Base-by-base conservation (phyloP, 2,888 invertebrate species). In the Syrista parreyssii region DNA sequence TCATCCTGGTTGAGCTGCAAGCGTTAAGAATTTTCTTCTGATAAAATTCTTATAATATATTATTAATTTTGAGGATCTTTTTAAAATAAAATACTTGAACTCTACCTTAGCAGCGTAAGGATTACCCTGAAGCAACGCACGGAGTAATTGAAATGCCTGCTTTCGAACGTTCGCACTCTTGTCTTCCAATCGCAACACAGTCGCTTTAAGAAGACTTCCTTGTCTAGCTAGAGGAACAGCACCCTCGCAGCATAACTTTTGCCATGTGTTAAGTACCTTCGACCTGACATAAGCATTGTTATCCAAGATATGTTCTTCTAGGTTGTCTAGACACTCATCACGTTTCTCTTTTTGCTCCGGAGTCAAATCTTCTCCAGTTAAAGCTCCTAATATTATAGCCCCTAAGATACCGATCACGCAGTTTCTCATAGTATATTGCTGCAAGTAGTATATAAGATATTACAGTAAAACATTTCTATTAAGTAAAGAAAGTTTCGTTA, bases 91-190 rank as follows among this genome's bases (percentile, higher is more conserved):
- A 73, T 32, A 33, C 92, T 92, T 76, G 30, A 92, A 88, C 85
- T 92, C 93, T 85, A 96, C 93, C 92, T 95, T 95, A 0, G 95
- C 95, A n/a, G 96, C 95, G 91, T 95, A 98, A 6, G 97, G 96
- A 92, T 99, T 98, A 83, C 95, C 94, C 89, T 96, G 95, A 69
- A 99, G 92, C 89, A 98, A 95, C 30, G 95, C 93, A 81, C 95
- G 95, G 6, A 97, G 89, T 68, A 97, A 93, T 87, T 95, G 95
- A 78, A 97, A 94, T 4, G 98, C 97, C 81, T 95, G 94, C 91
- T 97, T 98, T 40, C 98, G 93, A 0, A 98, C 98, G 77, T 94
- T 93, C 11, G 96, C 95, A 1, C 96, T 96, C 90, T 96, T 97
- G 90, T 99, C 99, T 77, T 94, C 93, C 71, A 99, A 92, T 33